A percentile compares a stretch with the other conserved stretches of the same genome.
phyloP scores from a whole-genome alignment of 2,888 invertebrate genomes.

The Dynastes grantii region DNA sequence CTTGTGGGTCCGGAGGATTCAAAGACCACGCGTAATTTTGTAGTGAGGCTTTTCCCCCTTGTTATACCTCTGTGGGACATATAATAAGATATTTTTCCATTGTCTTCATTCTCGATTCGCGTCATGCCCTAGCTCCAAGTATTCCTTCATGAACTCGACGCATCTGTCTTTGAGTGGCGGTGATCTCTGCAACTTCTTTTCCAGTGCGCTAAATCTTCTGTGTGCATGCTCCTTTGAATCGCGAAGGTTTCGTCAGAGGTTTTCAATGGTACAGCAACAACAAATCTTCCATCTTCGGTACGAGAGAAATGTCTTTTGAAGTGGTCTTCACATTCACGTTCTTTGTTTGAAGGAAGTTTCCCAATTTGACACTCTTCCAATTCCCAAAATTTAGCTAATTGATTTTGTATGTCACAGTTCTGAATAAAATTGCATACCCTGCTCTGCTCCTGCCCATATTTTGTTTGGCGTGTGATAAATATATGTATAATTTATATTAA shows the following conservation, averaged over 20 bases:
- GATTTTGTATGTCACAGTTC: not conserved
- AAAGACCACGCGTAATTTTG: conserved; percentile 63
- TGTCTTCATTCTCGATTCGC: not conserved
- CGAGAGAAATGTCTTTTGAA: conserved; percentile 36
- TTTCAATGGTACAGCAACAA: not conserved
- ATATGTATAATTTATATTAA: too few relatives aligned
- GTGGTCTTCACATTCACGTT: conserved; percentile 49
- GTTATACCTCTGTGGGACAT: conserved; percentile 61
- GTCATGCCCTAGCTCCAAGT: conserved; percentile 57
- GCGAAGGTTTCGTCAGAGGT: conserved; percentile 27
- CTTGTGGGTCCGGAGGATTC: conserved; percentile 59
- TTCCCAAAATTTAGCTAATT: conserved; percentile 50
- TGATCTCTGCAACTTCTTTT: conserved; percentile 39
- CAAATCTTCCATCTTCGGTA: too few relatives aligned
- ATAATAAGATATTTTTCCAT: conserved; percentile 53
- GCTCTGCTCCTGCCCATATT: too few relatives aligned
- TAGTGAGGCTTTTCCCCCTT: conserved; percentile 56
- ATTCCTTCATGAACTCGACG: conserved; percentile 55
- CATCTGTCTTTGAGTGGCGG: conserved; percentile 32
- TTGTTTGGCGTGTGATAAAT: too few relatives aligned
- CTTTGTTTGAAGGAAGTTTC: too few relatives aligned
- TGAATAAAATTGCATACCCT: conserved; percentile 8
- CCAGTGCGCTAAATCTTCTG: conserved; percentile 43
- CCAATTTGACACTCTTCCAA: conserved; percentile 36
- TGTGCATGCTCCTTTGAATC: conserved; percentile 39